Evolutionary conservation across 2,113 vertebrate species (phyloP).

Genomic region (Cryptotis parvus): DNA sequence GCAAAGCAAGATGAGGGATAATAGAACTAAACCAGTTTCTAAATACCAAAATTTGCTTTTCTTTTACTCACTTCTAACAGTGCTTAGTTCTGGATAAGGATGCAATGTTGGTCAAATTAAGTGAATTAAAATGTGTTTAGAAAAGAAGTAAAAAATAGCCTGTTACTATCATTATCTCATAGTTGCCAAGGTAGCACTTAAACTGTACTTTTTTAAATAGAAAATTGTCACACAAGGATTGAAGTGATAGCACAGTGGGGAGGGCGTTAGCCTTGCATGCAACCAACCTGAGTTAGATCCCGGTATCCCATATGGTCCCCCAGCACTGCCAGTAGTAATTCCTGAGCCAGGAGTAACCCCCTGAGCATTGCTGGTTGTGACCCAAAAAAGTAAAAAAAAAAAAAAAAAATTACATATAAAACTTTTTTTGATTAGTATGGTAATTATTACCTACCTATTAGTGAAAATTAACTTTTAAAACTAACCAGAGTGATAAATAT

Average conservation of each 20-base stretch:
- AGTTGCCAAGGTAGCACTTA: not conserved
- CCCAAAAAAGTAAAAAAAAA: too few relatives aligned
- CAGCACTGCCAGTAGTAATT: too few relatives aligned
- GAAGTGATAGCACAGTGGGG: too few relatives aligned
- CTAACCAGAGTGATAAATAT: not conserved
- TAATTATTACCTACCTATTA: not conserved
- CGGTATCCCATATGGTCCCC: too few relatives aligned
- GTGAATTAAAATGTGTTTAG: constrained; percentile 4
- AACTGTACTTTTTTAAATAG: not conserved
- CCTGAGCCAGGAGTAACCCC: too few relatives aligned
- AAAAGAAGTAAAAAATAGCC: not conserved
- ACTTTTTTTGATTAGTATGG: not conserved
- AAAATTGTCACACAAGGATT: not conserved
- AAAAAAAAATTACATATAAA: too few relatives aligned
- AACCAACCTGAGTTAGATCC: too few relatives aligned
- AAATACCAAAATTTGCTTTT: not conserved
- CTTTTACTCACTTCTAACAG: not conserved
- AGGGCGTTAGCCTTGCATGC: too few relatives aligned
- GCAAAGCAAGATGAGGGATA: not conserved
- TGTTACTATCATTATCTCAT: constrained; percentile 16
- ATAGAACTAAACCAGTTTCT: not conserved
- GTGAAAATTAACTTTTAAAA: constrained; percentile 10
- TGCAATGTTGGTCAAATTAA: not conserved
- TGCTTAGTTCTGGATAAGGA: not conserved
- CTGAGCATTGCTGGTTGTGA: too few relatives aligned